Evolutionary conservation across 2,888 invertebrate genomes (phyloP).

Genomic region (Ctenicera cuprea): DNA sequence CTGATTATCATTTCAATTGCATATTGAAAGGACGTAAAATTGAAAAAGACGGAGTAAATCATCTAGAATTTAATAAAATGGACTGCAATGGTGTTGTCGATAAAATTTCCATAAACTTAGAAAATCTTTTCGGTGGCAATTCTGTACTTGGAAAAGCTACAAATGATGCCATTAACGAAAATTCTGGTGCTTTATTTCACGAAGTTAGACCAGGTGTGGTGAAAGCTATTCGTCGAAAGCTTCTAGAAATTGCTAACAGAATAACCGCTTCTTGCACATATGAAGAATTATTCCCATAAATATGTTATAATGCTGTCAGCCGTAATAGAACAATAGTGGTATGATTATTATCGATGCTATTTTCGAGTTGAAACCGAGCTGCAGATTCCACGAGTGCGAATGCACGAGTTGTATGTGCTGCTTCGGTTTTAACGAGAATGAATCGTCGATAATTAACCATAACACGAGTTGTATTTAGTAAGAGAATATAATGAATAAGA

Average conservation of each 20-base stretch:
- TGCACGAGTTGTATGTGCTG: too few species aligned
- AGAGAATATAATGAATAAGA: too few species aligned
- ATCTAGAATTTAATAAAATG: conserved; percentile 79
- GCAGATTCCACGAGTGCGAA: too few species aligned
- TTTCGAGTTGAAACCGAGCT: too few species aligned
- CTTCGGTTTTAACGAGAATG: too few species aligned
- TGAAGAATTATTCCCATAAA: conserved; percentile 79
- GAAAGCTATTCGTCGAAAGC: conserved; percentile 77
- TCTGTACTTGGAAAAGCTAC: conserved; percentile 79
- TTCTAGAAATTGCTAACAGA: conserved; percentile 82
- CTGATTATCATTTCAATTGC: conserved; percentile 80
- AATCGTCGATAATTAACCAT: too few species aligned
- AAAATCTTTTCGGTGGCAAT: conserved; percentile 81
- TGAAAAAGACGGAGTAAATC: conserved; percentile 75
- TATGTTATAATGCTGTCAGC: too few species aligned
- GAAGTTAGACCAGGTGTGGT: conserved; percentile 82
- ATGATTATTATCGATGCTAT: too few species aligned
- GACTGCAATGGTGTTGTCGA: conserved; percentile 78
- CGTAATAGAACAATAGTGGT: too few species aligned
- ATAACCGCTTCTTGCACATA: conserved; percentile 82
- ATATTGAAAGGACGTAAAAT: conserved; percentile 79
- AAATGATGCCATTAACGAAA: conserved; percentile 81
- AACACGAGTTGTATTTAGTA: too few species aligned
- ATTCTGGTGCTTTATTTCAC: conserved; percentile 79
- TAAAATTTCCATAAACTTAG: conserved; percentile 77